Evolutionary conservation across 2,113 vertebrate species (phyloP).

Genomic region (Malurus cyaneus): DNA sequence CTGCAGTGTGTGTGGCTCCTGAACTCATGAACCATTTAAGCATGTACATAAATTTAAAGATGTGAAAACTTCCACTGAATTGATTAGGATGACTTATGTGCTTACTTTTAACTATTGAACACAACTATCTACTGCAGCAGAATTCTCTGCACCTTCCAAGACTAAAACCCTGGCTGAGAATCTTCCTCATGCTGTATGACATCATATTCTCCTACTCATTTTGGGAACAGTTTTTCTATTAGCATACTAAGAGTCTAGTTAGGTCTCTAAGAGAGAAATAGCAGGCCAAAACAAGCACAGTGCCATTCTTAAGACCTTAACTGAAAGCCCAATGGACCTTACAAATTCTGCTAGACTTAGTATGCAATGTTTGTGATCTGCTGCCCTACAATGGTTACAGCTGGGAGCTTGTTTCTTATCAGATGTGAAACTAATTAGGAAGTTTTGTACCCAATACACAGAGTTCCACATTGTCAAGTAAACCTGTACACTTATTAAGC

Average conservation of each 20-base stretch:
- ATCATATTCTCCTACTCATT: not conserved
- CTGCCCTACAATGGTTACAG: not conserved
- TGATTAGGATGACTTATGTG: not conserved
- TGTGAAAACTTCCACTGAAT: not conserved
- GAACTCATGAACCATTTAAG: not conserved
- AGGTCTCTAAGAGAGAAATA: not conserved
- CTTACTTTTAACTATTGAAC: not conserved
- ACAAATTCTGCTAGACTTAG: not conserved
- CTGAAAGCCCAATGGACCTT: not conserved
- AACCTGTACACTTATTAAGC: not conserved
- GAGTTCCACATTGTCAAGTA: not conserved
- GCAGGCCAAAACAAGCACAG: not conserved
- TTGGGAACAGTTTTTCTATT: not conserved
- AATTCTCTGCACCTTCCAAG: not conserved
- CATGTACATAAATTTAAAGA: not conserved
- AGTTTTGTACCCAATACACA: fast-evolving
- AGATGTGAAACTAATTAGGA: not conserved
- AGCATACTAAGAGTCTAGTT: not conserved
- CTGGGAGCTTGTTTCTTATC: not conserved
- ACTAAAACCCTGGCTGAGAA: not conserved
- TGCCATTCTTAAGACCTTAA: not conserved
- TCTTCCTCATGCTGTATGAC: not conserved
- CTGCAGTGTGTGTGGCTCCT: not conserved
- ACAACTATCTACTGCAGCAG: not conserved
- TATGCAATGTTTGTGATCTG: not conserved